Evolutionary conservation across 2,113 vertebrate genomes (phyloP).

Genomic region (Dasyurus viverrinus): DNA sequence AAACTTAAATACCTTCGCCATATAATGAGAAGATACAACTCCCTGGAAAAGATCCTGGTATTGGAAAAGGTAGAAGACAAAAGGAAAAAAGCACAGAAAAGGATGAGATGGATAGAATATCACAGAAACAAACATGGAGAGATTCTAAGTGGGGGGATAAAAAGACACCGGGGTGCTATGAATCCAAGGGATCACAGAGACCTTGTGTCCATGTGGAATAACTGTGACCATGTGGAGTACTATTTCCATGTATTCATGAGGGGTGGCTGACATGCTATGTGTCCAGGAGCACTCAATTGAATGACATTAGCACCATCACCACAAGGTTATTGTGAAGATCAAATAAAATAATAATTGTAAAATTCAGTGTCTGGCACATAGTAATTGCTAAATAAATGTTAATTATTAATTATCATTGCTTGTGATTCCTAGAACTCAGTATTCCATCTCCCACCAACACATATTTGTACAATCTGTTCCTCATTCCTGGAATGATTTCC

Average conservation of each 20-base stretch:
- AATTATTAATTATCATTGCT: background rate
- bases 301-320: no score
- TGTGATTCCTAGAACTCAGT: background rate
- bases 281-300: background rate
- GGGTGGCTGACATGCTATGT: background rate
- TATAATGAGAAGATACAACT: background rate
- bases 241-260: no score
- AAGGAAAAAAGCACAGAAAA: background rate
- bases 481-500: background rate
- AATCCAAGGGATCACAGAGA: no score
- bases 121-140: background rate
- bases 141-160: background rate
- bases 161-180: no score
- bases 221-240: no score
- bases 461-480: background rate
- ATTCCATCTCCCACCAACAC: background rate
- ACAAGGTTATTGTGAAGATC: background rate
- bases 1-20: background rate
- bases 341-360: background rate
- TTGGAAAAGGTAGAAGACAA: no score
- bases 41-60: background rate
- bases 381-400: background rate
- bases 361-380: background rate
- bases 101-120: background rate
- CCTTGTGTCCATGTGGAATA: no score